Evolutionary conservation across 2,797 vertebrate species (phyloP).

Genomic region (Agapornis canus): DNA sequence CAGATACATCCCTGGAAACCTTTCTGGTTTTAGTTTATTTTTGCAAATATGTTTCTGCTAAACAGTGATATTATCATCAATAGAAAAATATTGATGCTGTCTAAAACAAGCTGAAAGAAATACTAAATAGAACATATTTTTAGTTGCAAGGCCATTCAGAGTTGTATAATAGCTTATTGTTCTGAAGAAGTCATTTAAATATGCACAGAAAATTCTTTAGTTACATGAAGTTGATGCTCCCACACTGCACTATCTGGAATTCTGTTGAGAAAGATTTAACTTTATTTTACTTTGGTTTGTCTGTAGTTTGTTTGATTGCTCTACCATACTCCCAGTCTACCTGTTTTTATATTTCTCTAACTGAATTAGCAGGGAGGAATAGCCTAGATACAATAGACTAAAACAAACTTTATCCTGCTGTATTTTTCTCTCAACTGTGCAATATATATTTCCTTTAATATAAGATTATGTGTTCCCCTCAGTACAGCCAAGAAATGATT

Average conservation of each 20-base stretch:
- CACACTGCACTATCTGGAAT: not conserved
- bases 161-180: not conserved
- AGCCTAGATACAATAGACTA: not conserved
- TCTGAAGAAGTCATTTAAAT: not conserved
- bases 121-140: not conserved
- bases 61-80: conserved; percentile 62
- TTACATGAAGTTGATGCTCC: not conserved
- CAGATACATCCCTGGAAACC: conserved; percentile 45
- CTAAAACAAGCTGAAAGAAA: conserved; percentile 42
- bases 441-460: not conserved
- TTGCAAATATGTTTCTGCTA: conserved; percentile 64
- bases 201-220: not conserved
- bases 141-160: not conserved
- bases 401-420: not conserved
- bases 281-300: not conserved
- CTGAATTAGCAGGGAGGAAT: not conserved
- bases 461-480: not conserved
- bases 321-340: not conserved
- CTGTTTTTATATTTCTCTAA: not conserved
- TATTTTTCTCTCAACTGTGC: not conserved
- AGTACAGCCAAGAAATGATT: not conserved
- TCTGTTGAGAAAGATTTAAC: not conserved
- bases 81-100: conserved; percentile 51
- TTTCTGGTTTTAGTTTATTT: conserved; percentile 58
- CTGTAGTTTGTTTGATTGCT: not conserved